Evolutionary conservation across 2,797 vertebrate species (phyloP).

Genomic region (Atherinosoma microstoma): DNA sequence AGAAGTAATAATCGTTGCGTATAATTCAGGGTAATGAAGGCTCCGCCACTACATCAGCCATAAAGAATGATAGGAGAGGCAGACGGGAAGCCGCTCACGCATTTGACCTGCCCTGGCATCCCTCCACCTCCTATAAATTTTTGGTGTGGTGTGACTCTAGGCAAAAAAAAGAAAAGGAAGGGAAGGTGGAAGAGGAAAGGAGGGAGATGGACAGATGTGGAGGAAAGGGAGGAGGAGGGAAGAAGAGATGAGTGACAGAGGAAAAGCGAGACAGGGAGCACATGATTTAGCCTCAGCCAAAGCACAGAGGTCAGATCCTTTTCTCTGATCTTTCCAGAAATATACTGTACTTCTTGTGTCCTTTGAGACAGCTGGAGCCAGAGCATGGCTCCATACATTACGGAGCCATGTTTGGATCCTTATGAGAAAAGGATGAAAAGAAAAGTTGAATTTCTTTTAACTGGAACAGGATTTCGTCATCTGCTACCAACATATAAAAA

Average conservation of each 20-base stretch:
- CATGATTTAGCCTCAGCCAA: conserved; percentile 57
- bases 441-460: conserved; percentile 44
- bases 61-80: conserved; percentile 79
- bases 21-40: conserved; percentile 84
- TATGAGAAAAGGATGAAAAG: conserved; percentile 19
- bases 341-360: conserved; percentile 34
- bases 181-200: conserved; percentile 27
- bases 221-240: conserved; percentile 26
- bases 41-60: conserved; percentile 75
- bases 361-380: conserved; percentile 17
- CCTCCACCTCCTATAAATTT: conserved; percentile 78
- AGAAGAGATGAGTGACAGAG: conserved; percentile 50
- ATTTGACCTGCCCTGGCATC: conserved; percentile 79
- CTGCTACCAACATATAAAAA: conserved; percentile 47
- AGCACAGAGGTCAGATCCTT: conserved; percentile 57
- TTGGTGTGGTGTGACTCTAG: conserved; percentile 57
- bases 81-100: conserved; percentile 65
- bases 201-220: conserved; percentile 53
- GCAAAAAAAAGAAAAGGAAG: conserved; percentile 31
- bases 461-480: conserved; percentile 40
- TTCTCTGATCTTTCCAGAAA: conserved; percentile 61
- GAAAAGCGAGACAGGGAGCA: conserved; percentile 32
- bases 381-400: conserved; percentile 20
- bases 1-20: conserved; percentile 75
- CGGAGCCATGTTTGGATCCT: background rate